Evolutionary conservation across 2,888 invertebrate species (phyloP).

Genomic region (Agonopterix arenella): DNA sequence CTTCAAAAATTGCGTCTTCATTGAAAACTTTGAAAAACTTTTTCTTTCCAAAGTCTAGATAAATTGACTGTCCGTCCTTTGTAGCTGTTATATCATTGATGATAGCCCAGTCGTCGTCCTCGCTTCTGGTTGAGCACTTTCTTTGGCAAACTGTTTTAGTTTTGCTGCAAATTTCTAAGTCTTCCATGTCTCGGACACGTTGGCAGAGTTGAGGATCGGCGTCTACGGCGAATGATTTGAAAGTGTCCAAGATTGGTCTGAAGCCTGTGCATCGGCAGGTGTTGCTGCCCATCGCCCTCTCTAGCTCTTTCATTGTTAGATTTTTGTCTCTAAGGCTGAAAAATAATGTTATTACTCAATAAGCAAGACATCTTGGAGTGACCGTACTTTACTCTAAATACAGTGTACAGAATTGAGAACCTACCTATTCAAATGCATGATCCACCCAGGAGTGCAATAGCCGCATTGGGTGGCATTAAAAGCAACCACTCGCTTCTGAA

Average conservation of each 20-base stretch:
- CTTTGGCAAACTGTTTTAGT: slow-evolving; percentile 32
- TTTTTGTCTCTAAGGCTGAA: slow-evolving; percentile 67
- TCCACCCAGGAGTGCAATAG: slow-evolving; percentile 86
- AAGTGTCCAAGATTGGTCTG: slow-evolving; percentile 84
- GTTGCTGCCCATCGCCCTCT: slow-evolving; percentile 85
- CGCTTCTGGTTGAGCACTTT: slow-evolving; percentile 36
- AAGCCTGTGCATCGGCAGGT: slow-evolving; percentile 90
- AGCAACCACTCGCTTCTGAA: slow-evolving; percentile 77
- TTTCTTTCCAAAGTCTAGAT: slow-evolving; percentile 61
- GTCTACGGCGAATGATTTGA: slow-evolving; percentile 83
- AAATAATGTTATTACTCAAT: slow-evolving; percentile 1
- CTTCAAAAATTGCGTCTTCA: slow-evolving; percentile 61
- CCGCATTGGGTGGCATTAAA: slow-evolving; percentile 84
- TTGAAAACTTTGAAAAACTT: slow-evolving; percentile 68
- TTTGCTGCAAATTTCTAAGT: slow-evolving; percentile 35
- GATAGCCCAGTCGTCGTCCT: slow-evolving; percentile 44
- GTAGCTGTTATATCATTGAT: slow-evolving; percentile 22
- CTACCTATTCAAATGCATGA: slow-evolving; percentile 83
- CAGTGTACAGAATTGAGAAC: neutral
- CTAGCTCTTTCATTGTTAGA: slow-evolving; percentile 80
- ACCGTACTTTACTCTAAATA: neutral
- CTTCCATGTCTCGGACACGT: slow-evolving; percentile 67
- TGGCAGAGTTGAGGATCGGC: slow-evolving; percentile 69
- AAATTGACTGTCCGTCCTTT: slow-evolving; percentile 39
- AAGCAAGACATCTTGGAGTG: too few species aligned